Base-by-base conservation (phyloP, 2,888 invertebrate species). In the Caenorhabditis becei region DNA sequence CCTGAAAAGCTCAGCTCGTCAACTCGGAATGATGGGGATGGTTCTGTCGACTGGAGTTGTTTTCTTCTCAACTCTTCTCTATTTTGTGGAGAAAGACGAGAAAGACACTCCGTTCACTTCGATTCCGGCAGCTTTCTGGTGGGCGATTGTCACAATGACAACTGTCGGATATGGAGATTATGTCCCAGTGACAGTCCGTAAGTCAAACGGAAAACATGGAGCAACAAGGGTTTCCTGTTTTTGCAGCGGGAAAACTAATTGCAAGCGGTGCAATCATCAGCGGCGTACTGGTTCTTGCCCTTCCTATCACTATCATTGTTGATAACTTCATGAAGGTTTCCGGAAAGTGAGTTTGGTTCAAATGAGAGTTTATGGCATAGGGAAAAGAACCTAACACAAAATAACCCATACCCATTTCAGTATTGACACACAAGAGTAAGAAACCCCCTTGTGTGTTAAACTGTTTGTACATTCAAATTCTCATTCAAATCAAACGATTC, bases 251-350 rank as follows among this genome's bases (percentile, higher is more conserved):
- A 54, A 88, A 88, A 67, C 53, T 88, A 26, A 89, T 90, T 69
- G 90, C 89, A 18, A 87, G 86, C 65, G 90, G 90, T n/a, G 90
- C 90, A 20, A 90, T 89, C 51, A 84, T 89, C 56, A 86, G 85
- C 24, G 90, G 90, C 16, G 90, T 90, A 1, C 77, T 90, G 24
- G 90, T 90, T 1, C 85, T 90, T 32, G 90, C 90, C 14, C 86
- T 90, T 35, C 90, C 86, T 67, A 90, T 90, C 86, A 90, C 90
- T 20, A 90, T 90, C 72, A 90, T 90, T 70, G 90, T 90, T 53
- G 90, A 90, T 74, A 89, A 90, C 70, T 90, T 90, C 67, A 89
- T 90, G 89, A 89, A 88, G 80, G 89, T 89, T 14, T 87, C 89
- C 62, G 87, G 87, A 84, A 87, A 87, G 88, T 86, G 56, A 84